These are phyloP conservation scores for Acromyrmex charruanus DNA, from an alignment of 1,140 invertebrate species.

Conservation along the genomic window DNA sequence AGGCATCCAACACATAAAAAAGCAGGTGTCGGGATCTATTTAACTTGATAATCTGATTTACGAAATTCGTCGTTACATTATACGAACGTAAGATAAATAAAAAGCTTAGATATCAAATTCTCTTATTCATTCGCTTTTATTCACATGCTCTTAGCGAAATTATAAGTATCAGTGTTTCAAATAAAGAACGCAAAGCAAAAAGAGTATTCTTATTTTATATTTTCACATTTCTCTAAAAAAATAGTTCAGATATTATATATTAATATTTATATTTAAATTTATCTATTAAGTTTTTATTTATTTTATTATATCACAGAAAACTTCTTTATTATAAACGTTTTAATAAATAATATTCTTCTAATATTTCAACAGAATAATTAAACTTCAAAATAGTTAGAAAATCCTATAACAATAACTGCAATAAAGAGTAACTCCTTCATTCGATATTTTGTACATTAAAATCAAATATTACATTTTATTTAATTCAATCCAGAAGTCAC, in stretches of 20 bases:
- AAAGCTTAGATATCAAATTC: not conserved
- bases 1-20: slow-evolving; percentile 37
- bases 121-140: too few relatives aligned
- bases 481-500: not conserved
- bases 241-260: not conserved
- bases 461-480: not conserved
- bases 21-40: slow-evolving; percentile 48
- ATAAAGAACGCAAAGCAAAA: not conserved
- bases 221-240: not conserved
- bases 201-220: not conserved
- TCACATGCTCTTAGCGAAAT: slow-evolving; percentile 16
- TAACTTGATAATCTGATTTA: slow-evolving; percentile 61
- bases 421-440: not conserved
- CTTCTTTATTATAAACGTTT: not conserved
- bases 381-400: not conserved
- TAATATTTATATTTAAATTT: not conserved
- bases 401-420: not conserved
- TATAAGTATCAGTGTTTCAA: not conserved
- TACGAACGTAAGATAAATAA: slow-evolving; percentile 61
- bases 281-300: not conserved
- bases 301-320: not conserved
- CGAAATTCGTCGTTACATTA: slow-evolving; percentile 57
- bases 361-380: not conserved
- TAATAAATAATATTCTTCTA: slow-evolving; percentile 8
- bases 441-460: not conserved